These are phyloP conservation scores for Parus major DNA, from an alignment of 2,113 vertebrate genomes.

Conservation along the genomic window DNA sequence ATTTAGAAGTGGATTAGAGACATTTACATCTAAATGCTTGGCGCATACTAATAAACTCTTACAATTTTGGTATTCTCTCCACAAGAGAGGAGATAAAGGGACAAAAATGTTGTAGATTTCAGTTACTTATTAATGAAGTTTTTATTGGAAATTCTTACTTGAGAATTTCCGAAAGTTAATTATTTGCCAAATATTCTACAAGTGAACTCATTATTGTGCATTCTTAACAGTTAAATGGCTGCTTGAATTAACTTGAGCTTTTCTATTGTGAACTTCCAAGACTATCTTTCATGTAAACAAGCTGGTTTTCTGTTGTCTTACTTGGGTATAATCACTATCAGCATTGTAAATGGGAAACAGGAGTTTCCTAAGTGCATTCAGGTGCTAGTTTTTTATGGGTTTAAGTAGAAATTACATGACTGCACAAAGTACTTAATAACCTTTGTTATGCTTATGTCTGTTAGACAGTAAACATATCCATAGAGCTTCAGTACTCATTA, in stretches of 20 bases:
- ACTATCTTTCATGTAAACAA: not conserved
- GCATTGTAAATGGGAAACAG: not conserved
- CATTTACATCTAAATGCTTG: slow-evolving; percentile 51
- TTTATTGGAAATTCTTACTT: not conserved
- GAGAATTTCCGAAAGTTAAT: not conserved
- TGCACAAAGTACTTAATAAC: not conserved
- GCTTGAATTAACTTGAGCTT: not conserved
- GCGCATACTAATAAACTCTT: slow-evolving; percentile 19
- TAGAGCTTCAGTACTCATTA: not conserved
- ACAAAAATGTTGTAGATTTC: not conserved
- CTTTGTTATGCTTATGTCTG: not conserved
- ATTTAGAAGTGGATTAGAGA: slow-evolving; percentile 53
- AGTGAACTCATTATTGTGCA: not conserved
- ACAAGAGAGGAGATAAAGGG: not conserved
- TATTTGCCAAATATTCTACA: not conserved
- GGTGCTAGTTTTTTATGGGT: not conserved
- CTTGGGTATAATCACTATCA: not conserved
- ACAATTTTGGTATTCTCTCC: not conserved
- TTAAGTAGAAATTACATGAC: not conserved
- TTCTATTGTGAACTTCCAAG: not conserved
- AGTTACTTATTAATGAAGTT: not conserved
- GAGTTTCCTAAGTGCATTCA: not conserved
- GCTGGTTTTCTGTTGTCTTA: not conserved
- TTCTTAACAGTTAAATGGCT: not conserved
- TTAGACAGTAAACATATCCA: not conserved